These are phyloP conservation scores for Lytechinus variegatus DNA, from an alignment of 35 echinoderm and acorn worm genomes.

Conservation along the genomic window DNA sequence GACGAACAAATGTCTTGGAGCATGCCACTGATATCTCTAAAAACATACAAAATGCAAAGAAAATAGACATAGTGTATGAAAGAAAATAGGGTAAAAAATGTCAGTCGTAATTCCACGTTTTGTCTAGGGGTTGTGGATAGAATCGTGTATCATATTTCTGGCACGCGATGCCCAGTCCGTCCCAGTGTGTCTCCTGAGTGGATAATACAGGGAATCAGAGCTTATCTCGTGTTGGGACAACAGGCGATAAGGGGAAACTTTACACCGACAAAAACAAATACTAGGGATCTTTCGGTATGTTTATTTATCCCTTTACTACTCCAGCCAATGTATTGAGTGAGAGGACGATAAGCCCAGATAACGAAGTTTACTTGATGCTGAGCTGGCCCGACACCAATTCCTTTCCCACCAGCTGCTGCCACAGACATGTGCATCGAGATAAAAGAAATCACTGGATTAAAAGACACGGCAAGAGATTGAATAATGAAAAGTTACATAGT, in stretches of 20 bases:
- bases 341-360: not conserved
- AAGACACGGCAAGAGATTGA: not conserved
- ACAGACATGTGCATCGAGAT: not conserved
- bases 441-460: not conserved
- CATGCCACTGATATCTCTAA: not conserved
- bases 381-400: not conserved
- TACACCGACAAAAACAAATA: constrained; percentile 13
- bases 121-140: not conserved
- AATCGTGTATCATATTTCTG: not conserved
- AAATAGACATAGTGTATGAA: not conserved
- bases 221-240: constrained; percentile 1
- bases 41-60: not conserved
- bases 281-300: constrained; percentile 10
- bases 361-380: not conserved
- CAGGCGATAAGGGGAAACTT: not conserved
- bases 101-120: not conserved
- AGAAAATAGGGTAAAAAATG: not conserved
- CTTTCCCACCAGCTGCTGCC: not conserved
- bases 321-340: not conserved
- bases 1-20: not conserved
- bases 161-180: not conserved
- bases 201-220: not conserved
- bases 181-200: not conserved
- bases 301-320: constrained; percentile 5
- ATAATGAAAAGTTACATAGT: not conserved